These are phyloP conservation scores for Microcebus griseorufus DNA, from an alignment of 2,113 vertebrate species.

Conservation along the genomic window DNA sequence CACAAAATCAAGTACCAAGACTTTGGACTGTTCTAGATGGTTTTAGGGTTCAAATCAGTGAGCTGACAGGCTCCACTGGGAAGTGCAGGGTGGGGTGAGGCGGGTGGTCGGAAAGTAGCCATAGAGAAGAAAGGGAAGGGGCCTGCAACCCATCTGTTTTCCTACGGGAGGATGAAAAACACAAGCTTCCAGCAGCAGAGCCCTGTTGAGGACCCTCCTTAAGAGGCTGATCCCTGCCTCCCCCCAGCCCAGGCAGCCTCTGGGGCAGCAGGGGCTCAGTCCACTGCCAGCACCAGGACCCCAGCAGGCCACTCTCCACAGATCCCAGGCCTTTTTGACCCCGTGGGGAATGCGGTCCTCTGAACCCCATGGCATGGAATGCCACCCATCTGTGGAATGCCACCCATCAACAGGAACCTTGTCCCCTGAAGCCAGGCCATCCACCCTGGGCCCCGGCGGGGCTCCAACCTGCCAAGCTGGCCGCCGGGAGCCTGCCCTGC, in stretches of 20 bases:
- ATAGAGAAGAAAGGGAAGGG: background rate
- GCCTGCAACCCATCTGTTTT: background rate
- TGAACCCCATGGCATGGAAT: background rate
- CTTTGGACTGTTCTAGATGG: background rate
- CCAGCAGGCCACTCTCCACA: background rate
- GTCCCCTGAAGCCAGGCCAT: background rate
- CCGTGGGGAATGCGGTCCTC: background rate
- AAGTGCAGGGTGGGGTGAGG: background rate
- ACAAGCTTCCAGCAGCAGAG: background rate
- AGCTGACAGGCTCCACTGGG: background rate
- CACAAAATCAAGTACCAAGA: background rate
- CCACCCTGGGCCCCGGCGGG: background rate
- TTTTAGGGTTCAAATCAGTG: background rate
- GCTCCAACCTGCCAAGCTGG: background rate
- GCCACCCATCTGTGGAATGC: background rate
- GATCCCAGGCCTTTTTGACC: background rate
- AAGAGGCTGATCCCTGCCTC: background rate
- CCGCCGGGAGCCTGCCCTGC: background rate
- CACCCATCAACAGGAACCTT: background rate
- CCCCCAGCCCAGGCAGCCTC: background rate
- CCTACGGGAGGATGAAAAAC: background rate
- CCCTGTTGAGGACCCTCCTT: background rate
- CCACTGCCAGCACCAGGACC: background rate
- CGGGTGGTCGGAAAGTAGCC: background rate
- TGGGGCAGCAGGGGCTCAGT: background rate